Conservation (phyloP, 2,888 invertebrate genomes). For the Siphonodentalium dalli region DNA sequence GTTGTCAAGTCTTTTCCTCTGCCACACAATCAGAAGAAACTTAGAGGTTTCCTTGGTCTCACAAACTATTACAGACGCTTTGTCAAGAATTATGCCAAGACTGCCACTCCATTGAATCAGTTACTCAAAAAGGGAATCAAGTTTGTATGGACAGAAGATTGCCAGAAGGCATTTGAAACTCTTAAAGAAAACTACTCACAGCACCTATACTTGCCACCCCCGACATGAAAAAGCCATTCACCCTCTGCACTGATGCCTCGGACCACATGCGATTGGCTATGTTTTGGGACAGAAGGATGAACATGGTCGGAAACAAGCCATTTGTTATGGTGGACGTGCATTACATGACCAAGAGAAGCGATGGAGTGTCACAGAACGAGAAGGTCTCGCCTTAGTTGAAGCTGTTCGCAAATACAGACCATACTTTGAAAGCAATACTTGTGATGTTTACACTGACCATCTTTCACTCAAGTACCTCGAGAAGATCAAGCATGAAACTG, state of each 20-base stretch:
- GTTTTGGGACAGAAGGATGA: constrained; percentile 28
- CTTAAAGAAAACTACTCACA: constrained; percentile 21
- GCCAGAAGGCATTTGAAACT: constrained; percentile 11
- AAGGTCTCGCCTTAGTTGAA: constrained; percentile 31
- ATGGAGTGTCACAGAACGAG: constrained; percentile 23
- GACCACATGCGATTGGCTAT: constrained; percentile 25
- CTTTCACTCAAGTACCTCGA: constrained; percentile 19
- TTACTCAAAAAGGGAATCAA: constrained; percentile 13
- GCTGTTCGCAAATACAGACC: constrained; percentile 23
- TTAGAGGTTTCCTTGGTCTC: constrained; percentile 18
- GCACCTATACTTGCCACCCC: constrained; percentile 32
- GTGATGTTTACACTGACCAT: constrained; percentile 27
- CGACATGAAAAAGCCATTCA: constrained; percentile 29
- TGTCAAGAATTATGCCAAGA: constrained; percentile 16
- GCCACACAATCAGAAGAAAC: constrained; percentile 17
- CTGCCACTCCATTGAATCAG: constrained; percentile 18
- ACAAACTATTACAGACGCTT: constrained; percentile 25
- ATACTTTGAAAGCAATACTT: constrained; percentile 21
- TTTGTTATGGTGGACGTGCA: constrained; percentile 28
- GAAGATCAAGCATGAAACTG: constrained; percentile 19
- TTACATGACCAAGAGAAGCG: constrained; percentile 18
- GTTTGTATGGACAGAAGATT: constrained; percentile 21
- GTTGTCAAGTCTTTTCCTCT: constrained; percentile 11
- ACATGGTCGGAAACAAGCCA: constrained; percentile 12
- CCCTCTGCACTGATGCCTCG: constrained; percentile 30